Percentiles rank a stretch among this genome's conserved stretches.
phyloP scores from a whole-genome alignment of 2,888 invertebrate species.

The Sabatieria punctata region DNA sequence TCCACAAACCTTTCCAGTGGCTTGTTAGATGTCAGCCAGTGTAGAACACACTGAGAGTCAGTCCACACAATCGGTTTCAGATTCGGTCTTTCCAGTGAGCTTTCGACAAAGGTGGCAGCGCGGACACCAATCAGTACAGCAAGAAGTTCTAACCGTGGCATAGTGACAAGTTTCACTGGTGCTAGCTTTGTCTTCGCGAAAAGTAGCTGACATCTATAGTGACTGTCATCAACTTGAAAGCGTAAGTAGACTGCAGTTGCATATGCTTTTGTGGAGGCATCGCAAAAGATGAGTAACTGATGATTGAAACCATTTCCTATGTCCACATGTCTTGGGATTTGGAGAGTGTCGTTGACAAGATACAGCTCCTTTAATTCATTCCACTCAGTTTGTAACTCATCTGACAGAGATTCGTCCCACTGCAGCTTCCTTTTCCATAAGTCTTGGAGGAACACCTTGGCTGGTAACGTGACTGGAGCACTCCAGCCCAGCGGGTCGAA shows the following conservation, averaged over 20 bases:
- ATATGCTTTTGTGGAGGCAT: slow-evolving; percentile 17
- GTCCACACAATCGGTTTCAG: slow-evolving; percentile 11
- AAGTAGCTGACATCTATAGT: no score
- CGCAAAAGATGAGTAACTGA: slow-evolving; percentile 14
- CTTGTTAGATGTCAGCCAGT: slow-evolving; percentile 13
- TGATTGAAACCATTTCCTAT: not conserved
- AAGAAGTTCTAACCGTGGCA: no score
- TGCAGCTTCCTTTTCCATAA: slow-evolving; percentile 15
- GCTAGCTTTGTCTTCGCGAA: no score
- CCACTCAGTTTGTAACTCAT: slow-evolving; percentile 4
- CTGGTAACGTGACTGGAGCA: slow-evolving; percentile 9
- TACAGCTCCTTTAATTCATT: not conserved
- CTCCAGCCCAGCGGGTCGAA: slow-evolving; percentile 16
- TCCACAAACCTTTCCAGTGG: slow-evolving; percentile 12
- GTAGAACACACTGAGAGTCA: slow-evolving; percentile 14
- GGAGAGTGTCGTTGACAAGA: no score
- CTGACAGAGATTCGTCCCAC: slow-evolving; percentile 18
- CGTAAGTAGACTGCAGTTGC: slow-evolving; percentile 14
- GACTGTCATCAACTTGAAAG: no score
- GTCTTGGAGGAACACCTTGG: slow-evolving; percentile 18
- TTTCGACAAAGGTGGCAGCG: no score
- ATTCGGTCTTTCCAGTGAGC: no score
- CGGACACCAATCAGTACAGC: no score
- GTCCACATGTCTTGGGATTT: not conserved
- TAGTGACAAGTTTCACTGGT: no score